These are phyloP conservation scores for Erpetoichthys calabaricus DNA, from an alignment of 2,797 vertebrate genomes.

Conservation along the genomic window DNA sequence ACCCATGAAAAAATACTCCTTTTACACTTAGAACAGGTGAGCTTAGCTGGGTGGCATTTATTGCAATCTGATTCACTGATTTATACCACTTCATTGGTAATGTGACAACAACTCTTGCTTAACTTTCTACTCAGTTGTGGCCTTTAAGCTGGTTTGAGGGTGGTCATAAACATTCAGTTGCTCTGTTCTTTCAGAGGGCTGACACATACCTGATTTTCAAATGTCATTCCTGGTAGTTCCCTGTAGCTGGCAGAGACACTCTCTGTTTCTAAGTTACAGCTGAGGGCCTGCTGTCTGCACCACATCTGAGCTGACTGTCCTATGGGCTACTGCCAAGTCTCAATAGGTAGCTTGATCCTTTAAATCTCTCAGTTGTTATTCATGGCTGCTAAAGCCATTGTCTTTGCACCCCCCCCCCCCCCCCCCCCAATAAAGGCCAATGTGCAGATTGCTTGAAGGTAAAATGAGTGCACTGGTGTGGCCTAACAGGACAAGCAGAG, in stretches of 20 bases:
- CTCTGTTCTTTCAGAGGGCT: conserved; percentile 70
- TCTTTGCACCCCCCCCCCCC: conserved; percentile 30
- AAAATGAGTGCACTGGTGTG: conserved; percentile 46
- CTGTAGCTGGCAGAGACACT: conserved; percentile 49
- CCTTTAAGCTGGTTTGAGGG: too few relatives aligned
- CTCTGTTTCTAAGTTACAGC: conserved; percentile 60
- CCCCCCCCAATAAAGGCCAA: conserved; percentile 21
- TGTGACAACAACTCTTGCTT: too few relatives aligned
- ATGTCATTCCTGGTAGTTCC: conserved; percentile 56
- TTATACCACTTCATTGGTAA: too few relatives aligned
- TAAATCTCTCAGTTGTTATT: conserved; percentile 45
- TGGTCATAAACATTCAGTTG: conserved; percentile 73
- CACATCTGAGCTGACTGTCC: conserved; percentile 35
- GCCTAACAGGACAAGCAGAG: conserved; percentile 58
- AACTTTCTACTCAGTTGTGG: too few relatives aligned
- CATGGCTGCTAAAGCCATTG: conserved; percentile 34
- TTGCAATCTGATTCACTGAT: too few relatives aligned
- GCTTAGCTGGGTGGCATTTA: too few relatives aligned
- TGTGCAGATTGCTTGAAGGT: conserved; percentile 24
- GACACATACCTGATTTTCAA: conserved; percentile 68
- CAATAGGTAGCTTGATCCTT: conserved; percentile 33
- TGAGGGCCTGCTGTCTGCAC: conserved; percentile 54
- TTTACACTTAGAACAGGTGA: too few relatives aligned
- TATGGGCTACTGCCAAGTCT: conserved; percentile 34
- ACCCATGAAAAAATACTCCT: too few relatives aligned